Evolutionary conservation across 64 coral and sea anemone genomes (phyloP).

Genomic region (Pocillopora damicornis): DNA sequence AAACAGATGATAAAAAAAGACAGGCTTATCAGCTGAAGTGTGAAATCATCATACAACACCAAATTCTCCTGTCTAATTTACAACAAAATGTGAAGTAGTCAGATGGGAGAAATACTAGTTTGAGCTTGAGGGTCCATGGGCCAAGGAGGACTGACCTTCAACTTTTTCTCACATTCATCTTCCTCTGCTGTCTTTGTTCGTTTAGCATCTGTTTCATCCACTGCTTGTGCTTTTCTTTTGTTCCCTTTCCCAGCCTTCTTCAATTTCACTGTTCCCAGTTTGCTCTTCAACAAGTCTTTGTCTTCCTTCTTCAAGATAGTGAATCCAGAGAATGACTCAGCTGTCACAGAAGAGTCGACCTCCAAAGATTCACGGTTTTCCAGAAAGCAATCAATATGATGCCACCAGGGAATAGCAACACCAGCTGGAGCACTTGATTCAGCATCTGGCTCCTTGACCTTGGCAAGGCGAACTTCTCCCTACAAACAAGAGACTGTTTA

Average conservation of each 20-base stretch:
- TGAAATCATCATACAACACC: too few species aligned
- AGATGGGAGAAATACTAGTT: too few species aligned
- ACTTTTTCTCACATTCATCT: conserved; percentile 61
- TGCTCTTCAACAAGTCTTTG: conserved; percentile 69
- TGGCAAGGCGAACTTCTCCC: conserved; percentile 75
- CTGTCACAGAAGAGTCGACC: conserved; percentile 58
- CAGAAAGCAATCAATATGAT: conserved; percentile 74
- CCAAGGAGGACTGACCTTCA: conserved; percentile 49
- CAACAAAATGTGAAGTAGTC: neutral
- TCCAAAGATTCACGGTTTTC: conserved; percentile 43
- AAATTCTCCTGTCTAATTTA: too few species aligned
- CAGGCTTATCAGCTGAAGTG: too few species aligned
- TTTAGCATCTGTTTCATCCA: conserved; percentile 52
- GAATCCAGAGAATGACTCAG: conserved; percentile 79
- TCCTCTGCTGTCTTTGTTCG: conserved; percentile 66
- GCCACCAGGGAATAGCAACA: conserved; percentile 68
- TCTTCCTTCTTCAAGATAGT: conserved; percentile 77
- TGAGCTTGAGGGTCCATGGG: neutral
- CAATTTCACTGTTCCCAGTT: conserved; percentile 51
- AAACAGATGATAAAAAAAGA: too few species aligned
- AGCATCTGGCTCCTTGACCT: conserved; percentile 63
- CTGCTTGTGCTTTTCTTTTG: conserved; percentile 58
- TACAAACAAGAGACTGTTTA: neutral
- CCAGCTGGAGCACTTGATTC: conserved; percentile 65
- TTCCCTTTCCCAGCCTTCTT: conserved; percentile 63